Percentiles rank a stretch among this genome's conserved stretches.
Conservation (phyloP, 2,113 vertebrate genomes). For the Pelusios castaneus region DNA sequence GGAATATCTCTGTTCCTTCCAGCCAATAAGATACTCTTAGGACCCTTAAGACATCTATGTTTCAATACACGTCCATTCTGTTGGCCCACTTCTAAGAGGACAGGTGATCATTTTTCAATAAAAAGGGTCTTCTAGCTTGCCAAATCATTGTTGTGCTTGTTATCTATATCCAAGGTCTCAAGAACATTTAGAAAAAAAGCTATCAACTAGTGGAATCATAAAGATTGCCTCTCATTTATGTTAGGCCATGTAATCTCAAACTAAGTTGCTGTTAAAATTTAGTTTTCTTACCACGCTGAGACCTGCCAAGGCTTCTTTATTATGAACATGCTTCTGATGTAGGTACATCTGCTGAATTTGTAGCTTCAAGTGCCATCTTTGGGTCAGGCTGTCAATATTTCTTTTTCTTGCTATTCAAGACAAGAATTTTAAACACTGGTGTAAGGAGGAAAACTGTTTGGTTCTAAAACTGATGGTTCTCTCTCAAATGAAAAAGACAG, state of each 20-base stretch:
- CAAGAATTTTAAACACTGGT: not conserved
- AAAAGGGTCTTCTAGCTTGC: constrained; percentile 1
- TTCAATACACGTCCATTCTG: constrained; percentile 53
- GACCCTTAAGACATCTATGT: constrained; percentile 39
- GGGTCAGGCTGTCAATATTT: rapidly evolving
- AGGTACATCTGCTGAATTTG: not conserved
- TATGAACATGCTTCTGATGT: rapidly evolving
- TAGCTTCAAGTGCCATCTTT: rapidly evolving
- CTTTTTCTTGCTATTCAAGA: rapidly evolving
- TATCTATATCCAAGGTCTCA: not conserved
- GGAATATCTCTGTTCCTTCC: constrained; percentile 51
- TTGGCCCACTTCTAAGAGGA: not conserved
- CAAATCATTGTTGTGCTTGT: constrained; percentile 26
- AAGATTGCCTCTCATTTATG: constrained; percentile 65
- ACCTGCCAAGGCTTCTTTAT: not conserved
- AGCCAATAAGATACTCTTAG: constrained; percentile 43
- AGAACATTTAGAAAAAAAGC: constrained; percentile 45
- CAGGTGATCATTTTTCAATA: not conserved
- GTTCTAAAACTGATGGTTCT: not conserved
- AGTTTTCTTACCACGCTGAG: constrained; percentile 34
- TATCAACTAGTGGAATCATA: constrained; percentile 57
- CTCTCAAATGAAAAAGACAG: rapidly evolving
- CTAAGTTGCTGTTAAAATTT: constrained; percentile 60
- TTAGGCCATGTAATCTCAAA: constrained; percentile 69
- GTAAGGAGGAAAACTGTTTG: not conserved